These are phyloP conservation scores for Lampropteryx suffumata DNA, from an alignment of 2,888 invertebrate species.

Conservation along the genomic window DNA sequence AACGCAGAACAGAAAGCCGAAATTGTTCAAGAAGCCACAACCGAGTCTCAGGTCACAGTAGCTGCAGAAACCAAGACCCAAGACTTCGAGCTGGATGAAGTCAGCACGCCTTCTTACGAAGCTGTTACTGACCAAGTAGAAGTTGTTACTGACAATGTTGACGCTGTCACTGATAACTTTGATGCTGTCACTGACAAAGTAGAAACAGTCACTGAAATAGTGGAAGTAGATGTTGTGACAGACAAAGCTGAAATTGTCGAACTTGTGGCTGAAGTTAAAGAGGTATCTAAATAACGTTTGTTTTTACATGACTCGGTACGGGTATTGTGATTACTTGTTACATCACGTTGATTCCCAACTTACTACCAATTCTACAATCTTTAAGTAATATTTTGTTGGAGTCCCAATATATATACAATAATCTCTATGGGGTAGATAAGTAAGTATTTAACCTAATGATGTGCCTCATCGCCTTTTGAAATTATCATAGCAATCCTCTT, in stretches of 20 bases:
- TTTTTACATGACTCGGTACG: no score
- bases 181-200: slow-evolving; percentile 13
- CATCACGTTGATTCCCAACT: no score
- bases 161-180: slow-evolving; percentile 10
- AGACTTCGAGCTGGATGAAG: slow-evolving; percentile 22
- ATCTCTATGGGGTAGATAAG: no score
- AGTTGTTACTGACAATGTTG: slow-evolving; percentile 7
- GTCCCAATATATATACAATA: no score
- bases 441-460: no score
- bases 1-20: slow-evolving; percentile 30
- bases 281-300: slow-evolving; percentile 8
- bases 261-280: slow-evolving; percentile 16
- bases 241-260: slow-evolving; percentile 22
- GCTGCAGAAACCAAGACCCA: slow-evolving; percentile 13
- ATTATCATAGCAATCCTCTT: no score
- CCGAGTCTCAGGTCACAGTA: slow-evolving; percentile 29
- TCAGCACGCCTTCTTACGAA: slow-evolving; percentile 21
- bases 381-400: no score
- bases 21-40: slow-evolving; percentile 27
- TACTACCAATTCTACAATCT: no score
- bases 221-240: slow-evolving; percentile 16
- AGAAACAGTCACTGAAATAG: slow-evolving; percentile 8
- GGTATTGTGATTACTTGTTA: no score
- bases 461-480: no score
- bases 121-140: slow-evolving; percentile 16